Evolutionary conservation across 2,113 vertebrate species (phyloP).

Genomic region (Phainopepla nitens): DNA sequence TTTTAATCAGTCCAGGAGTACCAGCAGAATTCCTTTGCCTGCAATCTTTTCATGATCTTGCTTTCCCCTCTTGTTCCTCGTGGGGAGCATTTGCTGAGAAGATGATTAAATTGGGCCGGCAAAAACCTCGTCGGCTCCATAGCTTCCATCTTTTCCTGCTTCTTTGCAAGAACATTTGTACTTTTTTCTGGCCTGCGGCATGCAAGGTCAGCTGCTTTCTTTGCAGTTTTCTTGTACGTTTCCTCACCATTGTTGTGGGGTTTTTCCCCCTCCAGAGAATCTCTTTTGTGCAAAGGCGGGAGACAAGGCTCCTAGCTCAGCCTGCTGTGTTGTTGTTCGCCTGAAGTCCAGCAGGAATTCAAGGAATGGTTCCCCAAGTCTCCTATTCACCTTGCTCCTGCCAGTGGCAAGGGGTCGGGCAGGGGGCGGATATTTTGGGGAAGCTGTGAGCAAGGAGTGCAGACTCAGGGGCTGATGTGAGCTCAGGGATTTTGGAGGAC

Average conservation of each 20-base stretch:
- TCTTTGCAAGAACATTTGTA: slow-evolving; percentile 53
- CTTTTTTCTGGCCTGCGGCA: slow-evolving; percentile 23
- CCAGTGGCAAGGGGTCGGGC: neutral
- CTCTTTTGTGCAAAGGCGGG: slow-evolving; percentile 39
- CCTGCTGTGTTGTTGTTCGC: slow-evolving; percentile 62
- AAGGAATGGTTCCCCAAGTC: slow-evolving; percentile 56
- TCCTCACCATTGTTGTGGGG: slow-evolving; percentile 54
- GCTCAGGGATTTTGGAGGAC: neutral
- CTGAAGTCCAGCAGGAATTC: slow-evolving; percentile 52
- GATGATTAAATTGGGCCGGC: slow-evolving; percentile 49
- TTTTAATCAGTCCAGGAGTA: slow-evolving; percentile 62
- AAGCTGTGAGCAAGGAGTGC: neutral
- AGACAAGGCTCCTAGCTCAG: slow-evolving; percentile 55
- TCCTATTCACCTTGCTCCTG: slow-evolving; percentile 48
- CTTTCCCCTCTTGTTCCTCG: slow-evolving; percentile 46
- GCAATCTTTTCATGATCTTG: slow-evolving; percentile 59
- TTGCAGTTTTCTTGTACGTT: slow-evolving; percentile 41
- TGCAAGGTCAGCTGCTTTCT: slow-evolving; percentile 55
- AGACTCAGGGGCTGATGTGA: neutral
- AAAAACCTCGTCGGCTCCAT: neutral
- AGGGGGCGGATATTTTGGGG: neutral
- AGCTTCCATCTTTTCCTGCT: slow-evolving; percentile 44
- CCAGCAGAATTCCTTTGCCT: slow-evolving; percentile 46
- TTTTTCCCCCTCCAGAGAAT: slow-evolving; percentile 34
- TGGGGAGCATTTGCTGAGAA: slow-evolving; percentile 58